Percentiles rank a stretch among this genome's conserved stretches.
phyloP scores from a whole-genome alignment of 2,113 vertebrate species.

The Andinoacara biseriatus region DNA sequence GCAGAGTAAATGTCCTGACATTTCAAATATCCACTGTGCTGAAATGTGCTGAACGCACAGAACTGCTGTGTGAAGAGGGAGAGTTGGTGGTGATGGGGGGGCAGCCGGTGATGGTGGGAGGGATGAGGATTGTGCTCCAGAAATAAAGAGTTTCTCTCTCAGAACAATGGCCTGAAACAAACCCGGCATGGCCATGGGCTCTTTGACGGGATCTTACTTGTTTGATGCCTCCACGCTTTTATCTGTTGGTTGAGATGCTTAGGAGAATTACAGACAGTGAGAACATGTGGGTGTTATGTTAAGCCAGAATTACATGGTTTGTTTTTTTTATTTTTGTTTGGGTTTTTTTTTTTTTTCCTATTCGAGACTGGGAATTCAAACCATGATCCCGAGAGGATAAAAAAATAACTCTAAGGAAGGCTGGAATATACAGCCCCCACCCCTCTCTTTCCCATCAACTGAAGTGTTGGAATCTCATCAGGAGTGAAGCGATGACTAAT shows the following conservation, averaged over 20 bases:
- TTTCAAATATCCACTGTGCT: conserved; percentile 75
- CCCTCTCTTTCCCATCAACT: conserved; percentile 16
- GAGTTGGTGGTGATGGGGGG: conserved; percentile 28
- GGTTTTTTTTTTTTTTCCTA: fast-evolving
- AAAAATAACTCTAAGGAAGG: not conserved
- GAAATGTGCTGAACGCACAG: conserved; percentile 76
- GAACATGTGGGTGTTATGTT: conserved; percentile 44
- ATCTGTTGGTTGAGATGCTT: conserved; percentile 52
- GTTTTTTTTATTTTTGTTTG: not conserved
- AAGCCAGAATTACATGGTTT: conserved; percentile 25
- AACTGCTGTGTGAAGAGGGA: conserved; percentile 56
- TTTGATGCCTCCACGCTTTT: conserved; percentile 46
- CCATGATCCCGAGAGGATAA: conserved; percentile 20
- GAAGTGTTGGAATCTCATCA: conserved; percentile 63
- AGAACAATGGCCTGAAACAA: conserved; percentile 59
- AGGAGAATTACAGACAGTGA: conserved; percentile 35
- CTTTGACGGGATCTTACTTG: conserved; percentile 5
- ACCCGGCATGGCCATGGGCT: conserved; percentile 41
- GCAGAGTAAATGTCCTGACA: conserved; percentile 80
- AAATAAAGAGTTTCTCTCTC: conserved; percentile 41
- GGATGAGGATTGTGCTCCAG: conserved; percentile 21
- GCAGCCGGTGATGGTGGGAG: conserved; percentile 16
- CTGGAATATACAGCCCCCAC: not conserved
- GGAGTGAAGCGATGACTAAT: conserved; percentile 64
- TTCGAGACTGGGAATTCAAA: conserved; percentile 17